phyloP scores from a whole-genome alignment of 1,140 invertebrate species.

The Lanistes nyassanus region DNA sequence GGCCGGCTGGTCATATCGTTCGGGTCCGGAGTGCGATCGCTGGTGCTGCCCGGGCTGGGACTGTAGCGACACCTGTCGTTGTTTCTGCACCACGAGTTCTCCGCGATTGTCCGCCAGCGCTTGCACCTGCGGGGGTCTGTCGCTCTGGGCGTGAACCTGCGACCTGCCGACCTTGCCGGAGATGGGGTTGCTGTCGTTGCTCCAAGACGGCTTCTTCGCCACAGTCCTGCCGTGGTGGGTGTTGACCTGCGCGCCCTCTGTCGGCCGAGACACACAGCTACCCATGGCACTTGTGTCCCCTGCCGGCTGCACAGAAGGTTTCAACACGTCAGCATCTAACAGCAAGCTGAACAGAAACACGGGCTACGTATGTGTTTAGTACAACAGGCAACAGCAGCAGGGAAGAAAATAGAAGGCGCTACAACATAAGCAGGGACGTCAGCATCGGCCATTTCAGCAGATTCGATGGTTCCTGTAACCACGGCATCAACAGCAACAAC shows the following conservation, averaged over 20 bases:
- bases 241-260: constrained; percentile 5
- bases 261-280: background rate
- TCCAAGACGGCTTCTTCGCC: background rate
- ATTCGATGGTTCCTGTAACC: too few species aligned
- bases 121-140: background rate
- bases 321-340: too few species aligned
- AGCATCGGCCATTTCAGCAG: too few species aligned
- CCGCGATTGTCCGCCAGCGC: background rate
- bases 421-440: too few species aligned
- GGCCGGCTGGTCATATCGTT: too few species aligned
- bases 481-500: too few species aligned
- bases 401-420: too few species aligned
- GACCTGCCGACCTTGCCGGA: background rate
- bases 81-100: background rate
- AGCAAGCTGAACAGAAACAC: too few species aligned
- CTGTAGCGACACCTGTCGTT: background rate
- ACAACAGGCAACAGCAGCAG: too few species aligned
- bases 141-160: background rate
- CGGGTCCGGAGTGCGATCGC: background rate
- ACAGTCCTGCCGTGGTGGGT: background rate
- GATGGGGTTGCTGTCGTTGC: background rate
- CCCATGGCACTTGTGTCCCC: background rate
- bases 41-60: background rate
- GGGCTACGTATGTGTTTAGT: too few species aligned
- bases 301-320: too few species aligned